phyloP scores from a whole-genome alignment of 1,140 invertebrate genomes.

The Ganaspis sp. region DNA sequence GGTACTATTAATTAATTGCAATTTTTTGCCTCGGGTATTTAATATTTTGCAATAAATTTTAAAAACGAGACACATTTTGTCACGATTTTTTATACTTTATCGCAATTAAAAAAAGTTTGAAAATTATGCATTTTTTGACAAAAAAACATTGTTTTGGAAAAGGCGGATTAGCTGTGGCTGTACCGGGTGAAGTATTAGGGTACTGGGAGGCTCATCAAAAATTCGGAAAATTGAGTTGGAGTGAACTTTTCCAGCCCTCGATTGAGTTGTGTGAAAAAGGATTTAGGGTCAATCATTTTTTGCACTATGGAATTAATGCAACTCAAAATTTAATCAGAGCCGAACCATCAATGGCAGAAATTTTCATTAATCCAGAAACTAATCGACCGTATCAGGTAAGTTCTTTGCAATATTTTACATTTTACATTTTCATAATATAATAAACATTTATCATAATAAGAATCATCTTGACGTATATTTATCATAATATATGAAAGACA shows the following conservation, averaged over 20 bases:
- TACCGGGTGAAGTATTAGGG: conserved; percentile 93
- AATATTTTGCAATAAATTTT: not conserved
- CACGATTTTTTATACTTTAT: too few relatives aligned
- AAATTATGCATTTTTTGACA: not conserved
- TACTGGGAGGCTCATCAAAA: conserved; percentile 87
- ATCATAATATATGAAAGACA: too few relatives aligned
- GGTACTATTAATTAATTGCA: conserved; percentile 65
- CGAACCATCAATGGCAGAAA: conserved; percentile 82
- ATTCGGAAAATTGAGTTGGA: conserved; percentile 89
- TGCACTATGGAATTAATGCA: conserved; percentile 78
- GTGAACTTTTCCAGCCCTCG: conserved; percentile 85
- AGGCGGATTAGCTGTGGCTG: conserved; percentile 87
- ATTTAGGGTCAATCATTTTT: conserved; percentile 83
- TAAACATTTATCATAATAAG: too few relatives aligned
- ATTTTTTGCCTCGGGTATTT: not conserved
- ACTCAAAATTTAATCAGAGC: conserved; percentile 78
- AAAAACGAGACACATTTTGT: too few relatives aligned
- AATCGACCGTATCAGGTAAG: conserved; percentile 75
- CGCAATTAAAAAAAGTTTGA: conserved; percentile 5
- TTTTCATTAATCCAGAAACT: conserved; percentile 82
- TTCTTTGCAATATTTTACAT: too few relatives aligned
- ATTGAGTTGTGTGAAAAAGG: conserved; percentile 87
- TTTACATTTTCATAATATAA: too few relatives aligned
- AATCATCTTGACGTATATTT: too few relatives aligned
- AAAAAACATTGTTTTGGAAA: conserved; percentile 25